Conservation (phyloP, 1,140 invertebrate species). For the Bemisia tabaci region DNA sequence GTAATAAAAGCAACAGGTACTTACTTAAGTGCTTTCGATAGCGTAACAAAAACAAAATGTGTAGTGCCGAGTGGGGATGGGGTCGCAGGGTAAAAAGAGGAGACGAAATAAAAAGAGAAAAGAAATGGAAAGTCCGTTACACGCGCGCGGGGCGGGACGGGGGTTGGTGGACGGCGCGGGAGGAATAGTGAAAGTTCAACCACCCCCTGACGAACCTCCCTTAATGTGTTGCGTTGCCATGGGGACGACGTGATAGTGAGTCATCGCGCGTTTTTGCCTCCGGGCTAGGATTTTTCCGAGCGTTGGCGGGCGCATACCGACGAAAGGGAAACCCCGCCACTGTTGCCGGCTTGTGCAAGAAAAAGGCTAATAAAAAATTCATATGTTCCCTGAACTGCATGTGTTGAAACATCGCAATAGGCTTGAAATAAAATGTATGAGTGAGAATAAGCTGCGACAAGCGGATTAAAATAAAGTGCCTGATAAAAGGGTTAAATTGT, state of each 20-base stretch:
- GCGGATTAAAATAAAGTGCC: no score
- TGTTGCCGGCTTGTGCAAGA: no score
- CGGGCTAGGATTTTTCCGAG: neutral
- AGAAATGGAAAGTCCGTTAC: neutral
- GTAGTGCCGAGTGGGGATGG: neutral
- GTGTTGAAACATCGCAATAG: no score
- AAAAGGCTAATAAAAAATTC: no score
- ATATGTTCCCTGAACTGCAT: no score
- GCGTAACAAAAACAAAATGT: neutral
- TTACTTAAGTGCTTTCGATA: neutral
- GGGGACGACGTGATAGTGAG: neutral
- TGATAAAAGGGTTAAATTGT: no score
- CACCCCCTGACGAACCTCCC: neutral
- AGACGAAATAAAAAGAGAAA: neutral
- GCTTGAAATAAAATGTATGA: no score
- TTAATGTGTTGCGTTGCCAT: neutral
- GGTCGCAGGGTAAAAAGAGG: neutral
- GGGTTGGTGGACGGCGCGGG: no score
- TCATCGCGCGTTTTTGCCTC: neutral
- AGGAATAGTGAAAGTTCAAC: neutral
- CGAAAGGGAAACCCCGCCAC: neutral
- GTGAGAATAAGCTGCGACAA: no score
- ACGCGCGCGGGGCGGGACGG: neutral
- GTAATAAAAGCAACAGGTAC: neutral
- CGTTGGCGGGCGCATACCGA: neutral